Percentiles rank a stretch among this genome's conserved stretches.
phyloP scores from a whole-genome alignment of 2,797 vertebrate species.

The Xyrichtys novacula region DNA sequence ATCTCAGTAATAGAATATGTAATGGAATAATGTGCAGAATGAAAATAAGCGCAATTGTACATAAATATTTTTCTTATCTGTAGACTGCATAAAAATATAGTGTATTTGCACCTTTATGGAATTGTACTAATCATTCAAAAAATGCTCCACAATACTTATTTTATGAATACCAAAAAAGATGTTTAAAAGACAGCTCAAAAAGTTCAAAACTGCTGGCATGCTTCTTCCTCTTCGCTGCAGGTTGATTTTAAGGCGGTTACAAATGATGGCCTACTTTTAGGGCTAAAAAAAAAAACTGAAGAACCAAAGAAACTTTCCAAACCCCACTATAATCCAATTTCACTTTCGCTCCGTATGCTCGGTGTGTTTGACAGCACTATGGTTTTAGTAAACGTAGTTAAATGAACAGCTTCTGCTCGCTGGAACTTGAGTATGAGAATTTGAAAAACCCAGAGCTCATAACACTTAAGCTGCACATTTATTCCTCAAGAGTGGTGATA shows the following conservation, averaged over 20 bases:
- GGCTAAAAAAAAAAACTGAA: slow-evolving; percentile 5
- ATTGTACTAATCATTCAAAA: not conserved
- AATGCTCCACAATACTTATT: not conserved
- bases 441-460: not conserved
- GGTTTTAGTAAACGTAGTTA: not conserved
- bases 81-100: too few relatives aligned
- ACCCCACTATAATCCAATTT: slow-evolving; percentile 12
- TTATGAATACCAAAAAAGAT: too few relatives aligned
- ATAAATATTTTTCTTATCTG: too few relatives aligned
- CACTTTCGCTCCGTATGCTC: slow-evolving; percentile 3
- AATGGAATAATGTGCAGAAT: too few relatives aligned
- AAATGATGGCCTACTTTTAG: slow-evolving; percentile 23
- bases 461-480: not conserved
- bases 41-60: too few relatives aligned
- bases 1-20: too few relatives aligned
- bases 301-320: slow-evolving; percentile 6
- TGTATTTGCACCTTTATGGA: not conserved
- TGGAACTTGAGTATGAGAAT: not conserved
- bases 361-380: not conserved
- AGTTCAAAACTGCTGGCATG: not conserved
- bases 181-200: slow-evolving; percentile 12
- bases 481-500: not conserved
- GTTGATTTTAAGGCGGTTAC: not conserved
- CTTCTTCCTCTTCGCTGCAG: slow-evolving; percentile 2
- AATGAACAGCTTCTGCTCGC: not conserved